A percentile compares a stretch with the other conserved stretches of the same genome.
These are phyloP conservation scores for Tanaodytes sp. DNA, from an alignment of 2,888 invertebrate species.

Conservation along the genomic window DNA sequence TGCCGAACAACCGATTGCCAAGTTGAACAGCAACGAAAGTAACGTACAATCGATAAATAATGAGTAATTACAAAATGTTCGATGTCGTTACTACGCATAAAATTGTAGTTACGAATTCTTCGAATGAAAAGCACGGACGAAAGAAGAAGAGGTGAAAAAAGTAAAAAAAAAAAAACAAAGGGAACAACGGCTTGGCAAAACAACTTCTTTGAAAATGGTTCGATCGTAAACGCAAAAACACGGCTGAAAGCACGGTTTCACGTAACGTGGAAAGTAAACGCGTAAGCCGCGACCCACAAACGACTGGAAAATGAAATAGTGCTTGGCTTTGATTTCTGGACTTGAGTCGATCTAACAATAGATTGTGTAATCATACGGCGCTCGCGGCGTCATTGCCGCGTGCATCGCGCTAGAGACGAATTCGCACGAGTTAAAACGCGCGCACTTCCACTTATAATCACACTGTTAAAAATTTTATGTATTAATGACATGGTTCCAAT, in stretches of 20 bases:
- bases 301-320: constrained; percentile 57
- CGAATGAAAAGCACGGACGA: not conserved
- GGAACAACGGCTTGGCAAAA: too few relatives aligned
- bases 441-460: constrained; percentile 48
- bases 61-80: too few relatives aligned
- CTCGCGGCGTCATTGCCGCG: constrained; percentile 15
- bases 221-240: constrained; percentile 6
- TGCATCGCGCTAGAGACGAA: constrained; percentile 35
- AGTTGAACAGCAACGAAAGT: too few relatives aligned
- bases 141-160: not conserved
- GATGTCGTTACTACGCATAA: too few relatives aligned
- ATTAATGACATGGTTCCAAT: too few relatives aligned
- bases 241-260: constrained; percentile 7
- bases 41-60: too few relatives aligned
- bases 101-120: too few relatives aligned
- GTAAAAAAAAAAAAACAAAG: not conserved
- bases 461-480: too few relatives aligned
- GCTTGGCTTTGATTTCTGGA: constrained; percentile 60
- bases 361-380: constrained; percentile 45
- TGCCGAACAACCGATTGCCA: too few relatives aligned
- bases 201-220: not conserved
- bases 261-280: constrained; percentile 32
- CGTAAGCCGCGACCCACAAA: constrained; percentile 60
- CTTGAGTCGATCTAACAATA: constrained; percentile 60
- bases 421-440: constrained; percentile 32